phyloP scores from a whole-genome alignment of 2,113 vertebrate genomes.

The Geococcyx californianus region DNA sequence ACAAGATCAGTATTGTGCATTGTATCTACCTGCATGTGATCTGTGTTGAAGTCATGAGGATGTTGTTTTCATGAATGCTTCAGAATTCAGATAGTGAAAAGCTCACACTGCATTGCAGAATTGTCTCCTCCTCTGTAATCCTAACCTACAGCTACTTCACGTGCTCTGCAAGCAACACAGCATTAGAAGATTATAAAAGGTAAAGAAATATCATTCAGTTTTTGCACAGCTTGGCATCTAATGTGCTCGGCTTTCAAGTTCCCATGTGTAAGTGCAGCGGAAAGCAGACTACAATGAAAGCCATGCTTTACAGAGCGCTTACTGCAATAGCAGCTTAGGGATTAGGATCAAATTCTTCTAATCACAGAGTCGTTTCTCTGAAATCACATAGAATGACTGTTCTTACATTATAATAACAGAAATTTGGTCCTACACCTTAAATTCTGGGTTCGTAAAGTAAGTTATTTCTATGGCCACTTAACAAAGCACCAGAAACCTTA shows the following conservation, averaged over 20 bases:
- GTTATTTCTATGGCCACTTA: slow-evolving; percentile 12
- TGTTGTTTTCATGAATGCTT: slow-evolving; percentile 77
- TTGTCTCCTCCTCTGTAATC: slow-evolving; percentile 67
- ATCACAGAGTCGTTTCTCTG: slow-evolving; percentile 27
- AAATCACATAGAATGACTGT: background rate
- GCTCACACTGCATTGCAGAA: slow-evolving; percentile 62
- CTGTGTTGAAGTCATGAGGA: slow-evolving; percentile 76
- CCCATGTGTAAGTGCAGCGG: background rate
- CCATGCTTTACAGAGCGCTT: slow-evolving; percentile 56
- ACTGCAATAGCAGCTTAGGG: slow-evolving; percentile 50
- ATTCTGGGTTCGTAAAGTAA: background rate
- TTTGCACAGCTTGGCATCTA: slow-evolving; percentile 45
- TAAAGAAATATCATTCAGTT: slow-evolving; percentile 53
- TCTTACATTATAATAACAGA: background rate
- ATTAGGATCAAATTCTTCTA: slow-evolving; percentile 60
- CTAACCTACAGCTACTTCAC: slow-evolving; percentile 65
- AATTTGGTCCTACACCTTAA: background rate
- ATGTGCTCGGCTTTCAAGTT: slow-evolving; percentile 39
- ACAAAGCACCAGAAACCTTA: background rate
- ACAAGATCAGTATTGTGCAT: slow-evolving; percentile 76
- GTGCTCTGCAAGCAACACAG: slow-evolving; percentile 59
- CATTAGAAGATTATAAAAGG: slow-evolving; percentile 58
- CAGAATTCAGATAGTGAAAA: slow-evolving; percentile 71
- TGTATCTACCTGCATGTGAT: slow-evolving; percentile 80
- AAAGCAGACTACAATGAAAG: slow-evolving; percentile 38